Evolutionary conservation across 1,140 invertebrate species (phyloP).

Genomic region (Lepidurus packardi): DNA sequence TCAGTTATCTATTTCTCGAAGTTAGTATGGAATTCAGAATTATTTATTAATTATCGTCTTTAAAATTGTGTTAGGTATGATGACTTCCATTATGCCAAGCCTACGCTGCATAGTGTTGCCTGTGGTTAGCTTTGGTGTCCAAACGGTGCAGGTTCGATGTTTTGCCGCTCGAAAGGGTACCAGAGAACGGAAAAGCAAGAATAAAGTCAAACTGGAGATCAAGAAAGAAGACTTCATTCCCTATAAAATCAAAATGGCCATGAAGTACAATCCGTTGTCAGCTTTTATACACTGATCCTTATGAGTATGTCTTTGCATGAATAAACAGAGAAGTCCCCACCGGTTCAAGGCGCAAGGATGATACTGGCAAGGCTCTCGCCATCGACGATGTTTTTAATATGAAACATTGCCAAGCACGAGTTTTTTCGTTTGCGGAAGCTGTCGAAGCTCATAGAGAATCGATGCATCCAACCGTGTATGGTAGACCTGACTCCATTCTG

Average conservation of each 20-base stretch:
- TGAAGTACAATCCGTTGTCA: neutral
- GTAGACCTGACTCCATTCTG: constrained; percentile 59
- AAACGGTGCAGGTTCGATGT: neutral
- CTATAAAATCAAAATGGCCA: constrained; percentile 30
- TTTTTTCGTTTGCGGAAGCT: constrained; percentile 64
- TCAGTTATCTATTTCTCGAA: too few species aligned
- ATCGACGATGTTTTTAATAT: constrained; percentile 62
- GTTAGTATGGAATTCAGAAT: too few species aligned
- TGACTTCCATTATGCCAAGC: neutral
- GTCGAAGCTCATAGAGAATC: constrained; percentile 64
- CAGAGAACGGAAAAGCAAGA: constrained; percentile 57
- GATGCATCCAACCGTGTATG: constrained; percentile 68
- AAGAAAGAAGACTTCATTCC: constrained; percentile 42
- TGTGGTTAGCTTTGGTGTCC: neutral
- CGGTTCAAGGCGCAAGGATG: constrained; percentile 44
- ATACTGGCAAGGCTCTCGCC: constrained; percentile 51
- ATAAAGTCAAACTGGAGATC: constrained; percentile 61
- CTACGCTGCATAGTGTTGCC: neutral
- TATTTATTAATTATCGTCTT: too few species aligned
- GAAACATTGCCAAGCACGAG: constrained; percentile 54
- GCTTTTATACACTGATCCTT: neutral
- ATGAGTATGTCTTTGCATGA: neutral
- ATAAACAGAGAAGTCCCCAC: constrained; percentile 22
- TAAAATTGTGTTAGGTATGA: neutral
- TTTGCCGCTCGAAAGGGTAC: constrained; percentile 62